A percentile compares a stretch with the other conserved stretches of the same genome.
These are phyloP conservation scores for Lophura nycthemera DNA, from an alignment of 2,113 vertebrate genomes.

Conservation along the genomic window DNA sequence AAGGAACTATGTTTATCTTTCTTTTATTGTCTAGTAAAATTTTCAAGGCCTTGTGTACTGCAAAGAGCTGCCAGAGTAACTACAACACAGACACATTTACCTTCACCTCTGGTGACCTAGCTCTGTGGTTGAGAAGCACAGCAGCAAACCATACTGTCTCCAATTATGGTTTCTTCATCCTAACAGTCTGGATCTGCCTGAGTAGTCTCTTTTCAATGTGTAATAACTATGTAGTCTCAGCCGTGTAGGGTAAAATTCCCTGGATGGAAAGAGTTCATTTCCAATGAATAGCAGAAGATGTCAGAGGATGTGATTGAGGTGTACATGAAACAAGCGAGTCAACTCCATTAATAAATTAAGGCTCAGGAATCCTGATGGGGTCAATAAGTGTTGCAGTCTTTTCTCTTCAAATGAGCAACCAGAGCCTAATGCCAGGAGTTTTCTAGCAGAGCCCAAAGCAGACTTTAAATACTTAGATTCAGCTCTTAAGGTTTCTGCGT, in stretches of 20 bases:
- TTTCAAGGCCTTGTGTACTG: neutral
- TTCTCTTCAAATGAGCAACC: neutral
- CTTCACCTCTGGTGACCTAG: slow-evolving; percentile 35
- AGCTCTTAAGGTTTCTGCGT: neutral
- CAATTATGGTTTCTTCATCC: neutral
- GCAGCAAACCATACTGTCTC: neutral
- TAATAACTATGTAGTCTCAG: neutral
- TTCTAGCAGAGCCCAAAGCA: neutral
- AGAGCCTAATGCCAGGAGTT: neutral
- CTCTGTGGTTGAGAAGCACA: neutral
- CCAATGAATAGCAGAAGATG: neutral
- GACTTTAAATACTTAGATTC: neutral
- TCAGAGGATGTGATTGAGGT: neutral
- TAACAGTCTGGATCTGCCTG: rapidly evolving
- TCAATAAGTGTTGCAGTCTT: neutral
- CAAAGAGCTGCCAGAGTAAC: slow-evolving; percentile 20
- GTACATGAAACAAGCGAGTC: neutral
- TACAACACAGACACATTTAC: neutral
- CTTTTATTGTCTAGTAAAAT: neutral
- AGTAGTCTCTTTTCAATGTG: neutral
- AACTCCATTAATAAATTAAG: neutral
- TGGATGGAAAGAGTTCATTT: neutral
- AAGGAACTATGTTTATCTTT: slow-evolving; percentile 7
- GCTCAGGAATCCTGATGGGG: neutral
- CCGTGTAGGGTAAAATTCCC: neutral